Base-by-base conservation (phyloP, 2,888 invertebrate species). In the Mactromeris polynyma region DNA sequence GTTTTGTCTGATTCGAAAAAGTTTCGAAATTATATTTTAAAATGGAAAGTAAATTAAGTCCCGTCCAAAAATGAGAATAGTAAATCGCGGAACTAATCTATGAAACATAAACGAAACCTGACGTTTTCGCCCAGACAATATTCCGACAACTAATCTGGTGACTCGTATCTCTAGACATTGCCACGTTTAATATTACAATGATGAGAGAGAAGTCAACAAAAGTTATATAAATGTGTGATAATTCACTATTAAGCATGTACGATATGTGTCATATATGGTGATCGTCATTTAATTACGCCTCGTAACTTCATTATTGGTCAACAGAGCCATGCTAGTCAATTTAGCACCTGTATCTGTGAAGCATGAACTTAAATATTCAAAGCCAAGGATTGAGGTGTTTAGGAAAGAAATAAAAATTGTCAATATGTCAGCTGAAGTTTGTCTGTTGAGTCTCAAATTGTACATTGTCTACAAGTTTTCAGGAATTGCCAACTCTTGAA, bases 101-200 rank as follows among this genome's bases (percentile, higher is more conserved):
- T 87, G 80, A 86, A 89, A 91, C 89, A 87, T 91, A 91, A 91
- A 91, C 87, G 89, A 82, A 87, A 85, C 36, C 78, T 85, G 89
- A 91, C 91, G 85, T 85, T 17, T 82, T 69, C 46, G 83, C 85
- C 88, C 51, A 89, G 87, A 89, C 86, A 58, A 81, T 89, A 40
- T 81, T 87, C 88, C 78, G 58, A 91, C 85, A 77, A 85, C 58
- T 69, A 87, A 87, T 87, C 87, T 78, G 82, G 64, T 83, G 85
- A 89, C 91, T 85, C 46, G 36, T 46, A 82, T 82, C 64, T 40
- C 85, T 78, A 85, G 87, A 87, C 85, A 78, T 40, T 87, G 90
- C 85, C 91, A 87, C 46, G 77, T 91, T 87, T 85, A 90, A 90
- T 90, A 85, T 85, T 69, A 46, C n/a, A 1, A 21, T 40, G 26